These are phyloP conservation scores for Tipula confusa DNA, from an alignment of 2,888 invertebrate genomes.

Conservation along the genomic window DNA sequence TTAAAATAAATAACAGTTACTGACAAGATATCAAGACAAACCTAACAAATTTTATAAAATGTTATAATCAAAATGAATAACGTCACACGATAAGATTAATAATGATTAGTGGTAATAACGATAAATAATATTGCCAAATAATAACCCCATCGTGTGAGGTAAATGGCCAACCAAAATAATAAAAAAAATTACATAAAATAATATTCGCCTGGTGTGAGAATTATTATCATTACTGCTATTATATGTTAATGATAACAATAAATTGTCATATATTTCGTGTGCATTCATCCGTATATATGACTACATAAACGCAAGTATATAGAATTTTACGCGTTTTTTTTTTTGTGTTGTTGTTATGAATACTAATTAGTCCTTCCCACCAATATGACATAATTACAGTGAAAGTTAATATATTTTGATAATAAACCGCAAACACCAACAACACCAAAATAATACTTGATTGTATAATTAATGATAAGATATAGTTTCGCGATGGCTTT, in stretches of 20 bases:
- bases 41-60: too few relatives aligned
- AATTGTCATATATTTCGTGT: not conserved
- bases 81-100: too few relatives aligned
- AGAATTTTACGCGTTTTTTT: too few relatives aligned
- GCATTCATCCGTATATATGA: not conserved
- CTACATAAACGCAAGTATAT: too few relatives aligned
- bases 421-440: not conserved
- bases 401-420: not conserved
- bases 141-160: not conserved
- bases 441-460: not conserved
- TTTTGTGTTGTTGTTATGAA: not conserved
- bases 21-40: too few relatives aligned
- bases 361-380: not conserved
- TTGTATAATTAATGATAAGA: not conserved
- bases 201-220: not conserved
- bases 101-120: too few relatives aligned
- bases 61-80: not conserved
- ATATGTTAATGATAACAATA: not conserved
- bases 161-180: not conserved
- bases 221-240: not conserved
- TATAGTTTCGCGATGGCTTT: not conserved
- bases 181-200: not conserved
- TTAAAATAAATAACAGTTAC: too few relatives aligned
- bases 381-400: not conserved
- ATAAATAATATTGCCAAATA: too few relatives aligned